phyloP scores from a whole-genome alignment of 2,888 invertebrate genomes.

The Patella depressa region DNA sequence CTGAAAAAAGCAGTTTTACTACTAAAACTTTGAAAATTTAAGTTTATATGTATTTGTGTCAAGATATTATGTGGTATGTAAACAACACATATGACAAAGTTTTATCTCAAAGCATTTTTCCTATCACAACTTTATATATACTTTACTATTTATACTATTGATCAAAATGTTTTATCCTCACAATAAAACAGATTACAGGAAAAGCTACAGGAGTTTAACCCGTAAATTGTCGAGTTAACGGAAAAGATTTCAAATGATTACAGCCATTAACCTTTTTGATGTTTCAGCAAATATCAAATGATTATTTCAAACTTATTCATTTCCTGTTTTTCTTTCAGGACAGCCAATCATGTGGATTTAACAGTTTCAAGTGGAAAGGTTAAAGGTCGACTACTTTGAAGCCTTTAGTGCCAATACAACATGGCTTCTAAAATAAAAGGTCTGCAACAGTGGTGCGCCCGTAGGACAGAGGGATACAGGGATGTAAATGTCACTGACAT shows the following conservation, averaged over 20 bases:
- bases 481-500: slow-evolving; percentile 93
- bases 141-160: no score
- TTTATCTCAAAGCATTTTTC: no score
- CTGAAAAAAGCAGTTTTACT: no score
- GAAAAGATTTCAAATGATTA: background rate
- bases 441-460: slow-evolving; percentile 92
- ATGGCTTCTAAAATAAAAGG: slow-evolving; percentile 80
- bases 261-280: slow-evolving; percentile 3
- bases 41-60: no score
- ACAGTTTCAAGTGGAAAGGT: background rate
- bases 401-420: slow-evolving; percentile 27
- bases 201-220: background rate
- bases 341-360: slow-evolving; percentile 8
- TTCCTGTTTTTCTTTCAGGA: slow-evolving; percentile 8
- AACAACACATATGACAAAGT: no score
- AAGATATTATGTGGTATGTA: no score
- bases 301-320: slow-evolving; percentile 1
- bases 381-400: background rate
- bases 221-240: background rate
- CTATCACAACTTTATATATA: no score
- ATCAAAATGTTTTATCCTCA: no score
- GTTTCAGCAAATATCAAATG: background rate
- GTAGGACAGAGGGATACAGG: slow-evolving; percentile 89
- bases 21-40: no score
- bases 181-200: no score